Evolutionary conservation across 2,888 invertebrate species (phyloP), one percentile per base, ranked within the genome.

Genomic region (Nomada ferruginata): DNA sequence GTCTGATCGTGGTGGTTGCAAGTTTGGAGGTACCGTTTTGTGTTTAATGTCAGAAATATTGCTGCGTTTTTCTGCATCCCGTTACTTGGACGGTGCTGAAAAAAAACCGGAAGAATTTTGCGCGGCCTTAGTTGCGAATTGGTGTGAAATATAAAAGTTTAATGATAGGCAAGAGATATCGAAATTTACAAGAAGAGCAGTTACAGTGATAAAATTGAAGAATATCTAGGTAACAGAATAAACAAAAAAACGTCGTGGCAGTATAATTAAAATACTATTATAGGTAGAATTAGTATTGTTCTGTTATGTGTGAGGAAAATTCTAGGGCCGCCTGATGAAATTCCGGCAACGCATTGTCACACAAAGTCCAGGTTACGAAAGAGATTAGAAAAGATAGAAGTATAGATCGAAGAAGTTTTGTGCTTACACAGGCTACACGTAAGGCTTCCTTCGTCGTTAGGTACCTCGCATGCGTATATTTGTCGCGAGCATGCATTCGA

Each of bases 391-490:
- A 36, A 13, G 57, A 44, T 29, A 52, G 63, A 53, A 73, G 63
- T 68, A 47, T 68, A 72, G 52, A 74, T 77, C 71, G 50, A 42
- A 42, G 10, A 29, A 55, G 18, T 63, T 73, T 73, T 52, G 73
- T n/a, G 55, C 70, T 68, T 74, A 9, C 47, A 53, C 2, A 15
- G 63, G 7, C 26, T 20, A 15, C 52, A 4, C 36, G 36, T 88
- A 90, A 83, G 90, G 90, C 83, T 90, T 90, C 90, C n/a, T 50
- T 66, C 57, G 23, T 59, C 61, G 52, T 59, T 74, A 74, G 60
- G 61, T 20, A 36, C 36, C 50, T n/a, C 13, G n/a, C 26, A 23
- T 13, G 36, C 20, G 42, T 4, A 60, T 59, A 18, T 42, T 23
- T 42, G 47, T 47, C 61, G 26, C 11, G 23, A 44, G 5, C 4